Evolutionary conservation across 2,113 vertebrate genomes (phyloP).

Genomic region (Suncus etruscus): DNA sequence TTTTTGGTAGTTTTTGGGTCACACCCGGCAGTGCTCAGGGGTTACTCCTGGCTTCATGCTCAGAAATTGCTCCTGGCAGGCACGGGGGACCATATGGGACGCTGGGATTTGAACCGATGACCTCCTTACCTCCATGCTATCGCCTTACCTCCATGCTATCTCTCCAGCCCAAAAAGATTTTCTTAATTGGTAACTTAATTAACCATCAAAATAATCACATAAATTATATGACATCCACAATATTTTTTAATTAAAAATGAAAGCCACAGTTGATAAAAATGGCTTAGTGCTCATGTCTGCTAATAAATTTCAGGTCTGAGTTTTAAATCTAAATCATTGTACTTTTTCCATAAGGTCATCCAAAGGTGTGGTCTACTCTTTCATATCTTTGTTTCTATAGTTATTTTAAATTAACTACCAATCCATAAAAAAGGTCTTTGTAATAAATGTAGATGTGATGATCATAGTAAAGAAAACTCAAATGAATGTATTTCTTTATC

Average conservation of each 20-base stretch:
- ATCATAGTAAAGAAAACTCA: background rate
- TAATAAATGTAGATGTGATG: background rate
- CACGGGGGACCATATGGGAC: too few relatives aligned
- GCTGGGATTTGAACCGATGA: too few relatives aligned
- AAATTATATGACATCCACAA: background rate
- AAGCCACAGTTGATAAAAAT: background rate
- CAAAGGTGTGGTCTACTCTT: constrained; percentile 4
- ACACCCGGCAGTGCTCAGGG: too few relatives aligned
- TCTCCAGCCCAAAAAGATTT: too few relatives aligned
- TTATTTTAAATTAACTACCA: constrained; percentile 32
- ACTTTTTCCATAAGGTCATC: background rate
- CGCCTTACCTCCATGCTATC: too few relatives aligned
- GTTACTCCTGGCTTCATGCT: too few relatives aligned
- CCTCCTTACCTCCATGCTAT: too few relatives aligned
- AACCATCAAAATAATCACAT: background rate
- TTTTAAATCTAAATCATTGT: background rate
- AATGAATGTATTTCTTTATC: background rate
- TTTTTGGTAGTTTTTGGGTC: too few relatives aligned
- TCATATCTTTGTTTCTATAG: background rate
- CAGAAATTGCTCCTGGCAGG: too few relatives aligned
- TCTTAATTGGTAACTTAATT: background rate
- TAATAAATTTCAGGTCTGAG: background rate
- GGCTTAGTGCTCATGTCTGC: background rate
- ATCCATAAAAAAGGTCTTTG: background rate
- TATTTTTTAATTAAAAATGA: constrained; percentile 15